Percentiles rank a stretch among this genome's conserved stretches.
These are phyloP conservation scores for Eustalomyia histrio DNA, from an alignment of 2,888 invertebrate genomes.

Conservation along the genomic window DNA sequence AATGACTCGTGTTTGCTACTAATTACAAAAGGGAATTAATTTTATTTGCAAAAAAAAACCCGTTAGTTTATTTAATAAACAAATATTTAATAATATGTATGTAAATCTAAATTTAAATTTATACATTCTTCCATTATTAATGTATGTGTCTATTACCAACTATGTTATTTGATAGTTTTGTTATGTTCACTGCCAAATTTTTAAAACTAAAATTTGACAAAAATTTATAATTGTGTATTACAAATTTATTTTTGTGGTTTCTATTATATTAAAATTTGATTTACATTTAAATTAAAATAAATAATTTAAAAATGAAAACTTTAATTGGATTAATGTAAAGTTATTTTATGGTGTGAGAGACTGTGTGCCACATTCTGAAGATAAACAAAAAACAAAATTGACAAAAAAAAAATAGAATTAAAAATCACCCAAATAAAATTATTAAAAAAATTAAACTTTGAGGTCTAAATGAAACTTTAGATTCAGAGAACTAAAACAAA, in stretches of 20 bases:
- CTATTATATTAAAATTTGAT: not conserved
- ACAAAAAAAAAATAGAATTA: no score
- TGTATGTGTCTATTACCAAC: no score
- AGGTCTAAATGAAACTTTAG: no score
- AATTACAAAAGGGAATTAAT: conserved; percentile 20
- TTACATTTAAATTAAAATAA: conserved; percentile 8
- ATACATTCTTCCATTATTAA: no score
- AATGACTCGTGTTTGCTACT: conserved; percentile 16
- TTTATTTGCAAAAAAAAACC: not conserved
- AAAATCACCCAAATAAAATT: no score
- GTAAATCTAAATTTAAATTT: not conserved
- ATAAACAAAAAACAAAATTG: no score
- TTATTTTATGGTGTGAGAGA: not conserved
- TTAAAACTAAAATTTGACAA: no score
- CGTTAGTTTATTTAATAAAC: not conserved
- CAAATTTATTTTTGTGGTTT: not conserved
- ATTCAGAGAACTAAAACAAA: no score
- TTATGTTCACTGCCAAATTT: no score
- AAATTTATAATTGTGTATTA: no score
- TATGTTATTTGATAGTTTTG: not conserved
- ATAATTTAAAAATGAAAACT: not conserved
- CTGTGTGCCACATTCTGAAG: no score
- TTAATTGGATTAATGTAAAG: not conserved
- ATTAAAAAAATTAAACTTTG: no score
- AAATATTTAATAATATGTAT: not conserved